Percentiles rank a stretch among this genome's conserved stretches.
Conservation (phyloP, 1,140 invertebrate genomes). For the Anastrepha ludens region DNA sequence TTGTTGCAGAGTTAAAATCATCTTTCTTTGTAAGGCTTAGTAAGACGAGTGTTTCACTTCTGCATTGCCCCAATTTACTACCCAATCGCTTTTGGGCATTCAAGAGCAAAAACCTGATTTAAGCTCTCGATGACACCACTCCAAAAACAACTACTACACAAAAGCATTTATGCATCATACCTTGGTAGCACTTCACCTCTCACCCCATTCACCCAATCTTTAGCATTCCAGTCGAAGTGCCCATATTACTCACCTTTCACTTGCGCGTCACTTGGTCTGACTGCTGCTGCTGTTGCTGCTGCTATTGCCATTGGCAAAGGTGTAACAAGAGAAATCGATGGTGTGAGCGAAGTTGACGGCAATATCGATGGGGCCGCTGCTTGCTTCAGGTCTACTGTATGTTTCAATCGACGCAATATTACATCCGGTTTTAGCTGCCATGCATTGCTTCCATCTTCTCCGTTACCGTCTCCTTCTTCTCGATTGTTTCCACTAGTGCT, state of each 20-base stretch:
- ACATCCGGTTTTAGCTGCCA: slow-evolving; percentile 29
- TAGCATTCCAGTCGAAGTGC: neutral
- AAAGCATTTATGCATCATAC: neutral
- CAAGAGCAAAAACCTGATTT: slow-evolving; percentile 17
- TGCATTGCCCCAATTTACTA: neutral
- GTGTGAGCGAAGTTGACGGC: neutral
- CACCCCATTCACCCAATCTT: neutral
- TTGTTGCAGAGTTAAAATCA: too few relatives aligned
- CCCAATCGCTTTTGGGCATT: slow-evolving; percentile 17
- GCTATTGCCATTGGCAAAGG: neutral
- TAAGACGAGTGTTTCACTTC: neutral
- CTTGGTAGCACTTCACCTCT: too few relatives aligned
- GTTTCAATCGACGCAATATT: slow-evolving; percentile 52
- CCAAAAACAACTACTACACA: neutral
- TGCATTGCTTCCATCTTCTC: neutral
- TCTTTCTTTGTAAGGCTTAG: neutral
- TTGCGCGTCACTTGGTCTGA: neutral
- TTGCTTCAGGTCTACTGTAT: neutral
- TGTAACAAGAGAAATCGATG: too few relatives aligned
- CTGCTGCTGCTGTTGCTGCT: neutral
- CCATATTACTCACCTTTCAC: slow-evolving; percentile 36
- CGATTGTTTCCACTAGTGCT: neutral
- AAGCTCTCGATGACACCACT: neutral
- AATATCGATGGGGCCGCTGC: neutral
- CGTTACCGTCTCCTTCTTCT: neutral